Evolutionary conservation across 2,113 vertebrate species (phyloP).

Genomic region (Heterotis niloticus): DNA sequence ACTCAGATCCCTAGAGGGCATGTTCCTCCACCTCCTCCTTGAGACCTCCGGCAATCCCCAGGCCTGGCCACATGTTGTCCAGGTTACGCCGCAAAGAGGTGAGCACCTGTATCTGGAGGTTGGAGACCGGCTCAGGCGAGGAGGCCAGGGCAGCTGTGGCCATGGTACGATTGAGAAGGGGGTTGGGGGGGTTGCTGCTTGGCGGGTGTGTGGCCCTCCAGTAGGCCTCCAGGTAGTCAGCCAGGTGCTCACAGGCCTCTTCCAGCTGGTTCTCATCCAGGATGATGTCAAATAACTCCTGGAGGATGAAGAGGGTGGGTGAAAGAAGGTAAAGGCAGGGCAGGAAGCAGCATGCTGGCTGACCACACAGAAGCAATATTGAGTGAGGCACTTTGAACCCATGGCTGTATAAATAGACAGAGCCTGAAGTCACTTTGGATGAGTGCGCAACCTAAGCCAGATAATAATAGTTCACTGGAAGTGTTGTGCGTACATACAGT

Average conservation of each 20-base stretch:
- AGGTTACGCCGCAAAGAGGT: conserved; percentile 75
- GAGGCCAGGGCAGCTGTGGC: conserved; percentile 82
- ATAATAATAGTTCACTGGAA: too few relatives aligned
- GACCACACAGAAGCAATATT: too few relatives aligned
- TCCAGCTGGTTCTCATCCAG: conserved; percentile 91
- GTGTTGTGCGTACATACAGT: too few relatives aligned
- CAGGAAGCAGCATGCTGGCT: neutral
- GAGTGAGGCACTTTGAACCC: too few relatives aligned
- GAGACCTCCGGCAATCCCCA: conserved; percentile 37
- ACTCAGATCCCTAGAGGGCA: conserved; percentile 12
- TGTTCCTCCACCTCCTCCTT: conserved; percentile 36
- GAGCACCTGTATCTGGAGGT: conserved; percentile 87
- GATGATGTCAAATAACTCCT: conserved; percentile 97
- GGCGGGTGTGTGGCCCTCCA: conserved; percentile 97
- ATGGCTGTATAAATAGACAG: too few relatives aligned
- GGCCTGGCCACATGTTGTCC: conserved; percentile 56
- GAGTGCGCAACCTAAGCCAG: too few relatives aligned
- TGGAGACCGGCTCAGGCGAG: conserved; percentile 89
- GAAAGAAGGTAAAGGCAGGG: neutral
- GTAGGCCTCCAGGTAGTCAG: conserved; percentile 89
- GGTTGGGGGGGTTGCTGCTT: conserved; percentile 88
- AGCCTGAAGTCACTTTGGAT: too few relatives aligned
- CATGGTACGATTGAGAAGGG: conserved; percentile 86
- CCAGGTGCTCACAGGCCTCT: conserved; percentile 86
- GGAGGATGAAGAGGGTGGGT: neutral